Base-by-base conservation (phyloP, 1,140 invertebrate genomes). In the Philopotamus ludificatus region DNA sequence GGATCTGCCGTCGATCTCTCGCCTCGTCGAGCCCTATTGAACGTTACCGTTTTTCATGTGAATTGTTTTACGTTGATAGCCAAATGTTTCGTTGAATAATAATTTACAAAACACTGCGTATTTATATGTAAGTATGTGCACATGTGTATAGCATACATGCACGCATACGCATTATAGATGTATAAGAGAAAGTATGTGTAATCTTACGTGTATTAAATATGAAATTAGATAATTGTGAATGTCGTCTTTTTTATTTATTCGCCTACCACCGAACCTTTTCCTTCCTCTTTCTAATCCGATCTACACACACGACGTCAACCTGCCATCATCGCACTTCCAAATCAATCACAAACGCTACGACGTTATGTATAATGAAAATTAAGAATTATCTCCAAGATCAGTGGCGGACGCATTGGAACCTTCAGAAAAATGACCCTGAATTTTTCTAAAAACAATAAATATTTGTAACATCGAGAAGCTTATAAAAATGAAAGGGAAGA, bases 131-230 rank as follows among this genome's bases (percentile, higher is more conserved):
- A 61, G 62, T 59, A 50, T 65, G 61, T 68, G 60, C 65, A 51
- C 65, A 65, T 69, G 39, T 57, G 20, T 57, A 28, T 12, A 12
- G 28, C 62, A 61, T 66, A 66, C 60, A 61, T 65, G 54, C 21
- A 47, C 42, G 28, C 25, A 60, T 25, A 60, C 47, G 47, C 57
- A 60, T 60, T 34, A 49, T 70, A 70, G 65, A 59, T n/a, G n/a
- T 65, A 59, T 70, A 58, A 67, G 59, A 61, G 61, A 66, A 68
- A 61, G 60, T 70, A 70, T 70, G 60, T 70, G 68, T 70, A 70
- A 70, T 70, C 67, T 61, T 70, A 70, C 65, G 62, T 70, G 65
- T 70, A 70, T 70, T 70, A 64, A 70, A 68, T 53, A 69, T 61
- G 63, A 70, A 70, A 42, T 66, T 70, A 70, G 68, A 62, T 70